phyloP scores from a whole-genome alignment of 2,797 vertebrate species.

The Anniella stebbinsi region DNA sequence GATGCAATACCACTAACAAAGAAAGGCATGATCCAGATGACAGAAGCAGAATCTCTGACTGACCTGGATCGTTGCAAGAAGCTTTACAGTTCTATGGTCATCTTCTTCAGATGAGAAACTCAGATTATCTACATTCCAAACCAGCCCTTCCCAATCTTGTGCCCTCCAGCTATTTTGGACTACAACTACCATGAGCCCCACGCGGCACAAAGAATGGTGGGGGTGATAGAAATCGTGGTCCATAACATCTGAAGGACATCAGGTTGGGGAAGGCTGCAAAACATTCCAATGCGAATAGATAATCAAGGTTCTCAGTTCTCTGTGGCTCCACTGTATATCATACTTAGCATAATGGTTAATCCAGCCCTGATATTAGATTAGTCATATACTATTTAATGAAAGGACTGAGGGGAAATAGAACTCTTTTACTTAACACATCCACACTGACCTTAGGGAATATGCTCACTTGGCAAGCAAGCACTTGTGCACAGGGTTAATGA shows the following conservation, averaged over 20 bases:
- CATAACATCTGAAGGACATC: too few species aligned
- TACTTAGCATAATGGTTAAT: background rate
- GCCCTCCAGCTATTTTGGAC: too few species aligned
- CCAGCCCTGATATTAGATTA: background rate
- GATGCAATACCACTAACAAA: background rate
- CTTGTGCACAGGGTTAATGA: background rate
- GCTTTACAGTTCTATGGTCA: background rate
- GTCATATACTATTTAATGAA: background rate
- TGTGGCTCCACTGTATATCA: background rate
- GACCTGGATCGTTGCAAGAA: background rate
- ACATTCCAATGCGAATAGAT: too few species aligned
- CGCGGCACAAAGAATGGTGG: too few species aligned
- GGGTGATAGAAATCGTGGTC: too few species aligned
- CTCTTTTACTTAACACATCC: too few species aligned
- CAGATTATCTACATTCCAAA: background rate
- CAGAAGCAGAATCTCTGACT: background rate
- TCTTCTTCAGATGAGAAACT: background rate
- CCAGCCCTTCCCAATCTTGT: too few species aligned
- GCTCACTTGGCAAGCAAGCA: background rate
- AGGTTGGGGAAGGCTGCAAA: background rate
- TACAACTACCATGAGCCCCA: too few species aligned
- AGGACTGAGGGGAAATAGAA: background rate
- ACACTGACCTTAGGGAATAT: background rate
- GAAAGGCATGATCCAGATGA: background rate
- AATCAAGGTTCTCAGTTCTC: background rate